A percentile compares a stretch with the other conserved stretches of the same genome.
Conservation (phyloP, 35 echinoderm and acorn worm species). For the Patiria miniata region DNA sequence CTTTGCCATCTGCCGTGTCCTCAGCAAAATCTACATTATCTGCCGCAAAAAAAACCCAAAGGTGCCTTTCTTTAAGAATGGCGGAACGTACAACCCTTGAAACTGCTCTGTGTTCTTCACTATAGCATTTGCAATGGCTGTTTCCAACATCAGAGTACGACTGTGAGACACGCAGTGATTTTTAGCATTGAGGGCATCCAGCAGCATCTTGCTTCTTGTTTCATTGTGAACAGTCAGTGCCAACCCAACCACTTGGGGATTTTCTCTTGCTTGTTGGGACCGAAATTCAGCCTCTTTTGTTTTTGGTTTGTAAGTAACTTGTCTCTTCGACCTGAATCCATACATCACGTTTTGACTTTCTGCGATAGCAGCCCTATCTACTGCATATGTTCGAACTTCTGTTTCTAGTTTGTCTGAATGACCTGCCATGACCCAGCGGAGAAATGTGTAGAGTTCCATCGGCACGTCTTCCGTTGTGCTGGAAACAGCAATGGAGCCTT, state of each 20-base stretch:
- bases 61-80: slow-evolving; percentile 47
- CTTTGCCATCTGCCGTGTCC: slow-evolving; percentile 71
- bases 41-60: slow-evolving; percentile 56
- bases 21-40: slow-evolving; percentile 76
- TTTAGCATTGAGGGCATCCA: slow-evolving; percentile 41
- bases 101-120: slow-evolving; percentile 56
- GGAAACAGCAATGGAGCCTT: slow-evolving; percentile 15
- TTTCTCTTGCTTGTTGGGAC: slow-evolving; percentile 39
- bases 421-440: slow-evolving; percentile 45
- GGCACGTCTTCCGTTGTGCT: slow-evolving; percentile 46
- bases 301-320: slow-evolving; percentile 44
- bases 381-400: slow-evolving; percentile 12
- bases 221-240: slow-evolving; percentile 62
- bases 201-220: slow-evolving; percentile 55
- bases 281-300: not conserved
- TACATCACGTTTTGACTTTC: slow-evolving; percentile 58
- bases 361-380: slow-evolving; percentile 40
- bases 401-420: slow-evolving; percentile 33
- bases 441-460: slow-evolving; percentile 33
- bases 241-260: slow-evolving; percentile 45
- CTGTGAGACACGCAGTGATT: slow-evolving; percentile 53
- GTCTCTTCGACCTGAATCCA: slow-evolving; percentile 57
- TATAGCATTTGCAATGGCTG: slow-evolving; percentile 56
- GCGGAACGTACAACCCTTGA: slow-evolving; percentile 50
- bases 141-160: slow-evolving; percentile 53